Base-by-base conservation (phyloP, 35 echinoderm and acorn worm species). In the Chiridota heheva region DNA sequence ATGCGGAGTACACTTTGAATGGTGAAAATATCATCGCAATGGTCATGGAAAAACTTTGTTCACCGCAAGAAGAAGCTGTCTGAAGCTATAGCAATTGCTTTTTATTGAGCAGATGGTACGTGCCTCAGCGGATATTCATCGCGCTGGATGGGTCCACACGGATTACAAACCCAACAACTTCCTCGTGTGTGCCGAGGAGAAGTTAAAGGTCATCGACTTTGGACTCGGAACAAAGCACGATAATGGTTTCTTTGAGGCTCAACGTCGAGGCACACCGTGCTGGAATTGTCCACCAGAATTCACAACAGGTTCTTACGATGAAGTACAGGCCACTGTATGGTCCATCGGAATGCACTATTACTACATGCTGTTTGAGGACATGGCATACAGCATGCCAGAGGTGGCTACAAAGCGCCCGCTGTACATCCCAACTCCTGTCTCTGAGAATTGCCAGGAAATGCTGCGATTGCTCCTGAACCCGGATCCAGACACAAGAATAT, bases 281-380 rank as follows among this genome's bases (percentile, higher is more conserved):
- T 77, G 73, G 73, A 77, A 58, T 15, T 1, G n/a, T 3, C 46
- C 73, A 17, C 73, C 73, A 15, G 73, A 77, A 26, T 31, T 25
- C 38, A 16, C 20, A 1, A 5, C 34, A 30, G 73, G 73, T 15
- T 2, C 0, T 17, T 58, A 15, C 73, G 73, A 77, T 53, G 31
- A 58, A 53, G 73, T 77, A 7, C 55, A 77, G 47, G 44, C 73
- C 8, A 77, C 73, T 5, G 73, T 77, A 13, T 77, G 73, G 73
- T 77, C 73, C 8, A 30, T 77, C 7, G 73, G 73, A 30, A 35
- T 58, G 2, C 55, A 36, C 3, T 77, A 58, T 17, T 77, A 77
- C 48, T 77, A 77, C 49, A 77, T 77, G 73, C 3, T 77, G 28
- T 78, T 60, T 27, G 53, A 36, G 2, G 12, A 38, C 7, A 2